These are phyloP conservation scores for Acomys russatus DNA, from an alignment of 2,797 vertebrate species.

Conservation along the genomic window DNA sequence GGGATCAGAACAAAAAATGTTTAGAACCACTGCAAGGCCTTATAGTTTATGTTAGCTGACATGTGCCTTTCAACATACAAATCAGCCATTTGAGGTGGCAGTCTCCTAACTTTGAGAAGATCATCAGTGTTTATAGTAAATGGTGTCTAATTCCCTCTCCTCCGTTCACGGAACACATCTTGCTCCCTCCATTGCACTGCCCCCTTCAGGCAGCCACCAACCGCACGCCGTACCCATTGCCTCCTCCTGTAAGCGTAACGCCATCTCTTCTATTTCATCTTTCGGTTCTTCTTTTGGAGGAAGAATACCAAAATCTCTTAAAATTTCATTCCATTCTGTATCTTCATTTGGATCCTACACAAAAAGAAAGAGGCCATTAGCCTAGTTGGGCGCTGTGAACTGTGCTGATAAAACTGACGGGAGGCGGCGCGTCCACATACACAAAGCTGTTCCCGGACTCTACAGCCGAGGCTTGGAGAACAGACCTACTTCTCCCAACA, in stretches of 20 bases:
- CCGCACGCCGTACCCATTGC: conserved; percentile 80
- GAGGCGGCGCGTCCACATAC: not conserved
- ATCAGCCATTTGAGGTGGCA: not conserved
- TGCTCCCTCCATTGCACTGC: not conserved
- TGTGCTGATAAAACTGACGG: not conserved
- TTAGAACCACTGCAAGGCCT: too few species aligned
- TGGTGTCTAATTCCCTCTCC: not conserved
- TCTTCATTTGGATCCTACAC: conserved; percentile 89
- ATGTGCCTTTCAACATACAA: not conserved
- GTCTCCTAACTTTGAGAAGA: conserved; percentile 1
- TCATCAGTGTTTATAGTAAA: not conserved
- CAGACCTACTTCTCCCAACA: not conserved
- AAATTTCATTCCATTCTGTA: conserved; percentile 88
- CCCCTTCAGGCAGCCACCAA: conserved; percentile 24
- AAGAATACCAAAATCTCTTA: conserved; percentile 88
- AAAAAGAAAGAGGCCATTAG: not conserved
- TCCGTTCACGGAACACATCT: not conserved
- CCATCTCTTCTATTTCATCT: conserved; percentile 87
- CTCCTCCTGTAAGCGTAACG: conserved; percentile 86
- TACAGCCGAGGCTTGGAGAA: not conserved
- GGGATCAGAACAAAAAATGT: too few species aligned
- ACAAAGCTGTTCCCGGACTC: conserved; percentile 1
- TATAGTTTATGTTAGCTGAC: not conserved
- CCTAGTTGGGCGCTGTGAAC: not conserved
- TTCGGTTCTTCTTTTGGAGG: conserved; percentile 87